Conservation (phyloP, 1,140 invertebrate genomes). For the Sycobia sp. region DNA sequence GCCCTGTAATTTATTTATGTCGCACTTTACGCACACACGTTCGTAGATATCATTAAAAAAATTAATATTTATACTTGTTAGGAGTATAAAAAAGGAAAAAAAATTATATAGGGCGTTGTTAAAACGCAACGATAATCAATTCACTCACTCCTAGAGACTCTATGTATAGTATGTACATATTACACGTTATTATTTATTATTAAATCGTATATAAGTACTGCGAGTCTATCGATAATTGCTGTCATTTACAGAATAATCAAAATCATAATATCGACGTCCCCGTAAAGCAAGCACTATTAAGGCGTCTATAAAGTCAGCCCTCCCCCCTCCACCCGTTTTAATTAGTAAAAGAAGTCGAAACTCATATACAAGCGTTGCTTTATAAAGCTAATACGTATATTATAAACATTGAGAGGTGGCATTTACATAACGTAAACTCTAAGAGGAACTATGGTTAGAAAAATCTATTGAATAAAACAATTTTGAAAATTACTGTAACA, state of each 20-base stretch:
- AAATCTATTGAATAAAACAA: conserved; percentile 4
- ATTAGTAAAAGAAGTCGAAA: conserved; percentile 20
- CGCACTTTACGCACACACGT: conserved; percentile 30
- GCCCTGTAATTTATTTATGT: conserved; percentile 25
- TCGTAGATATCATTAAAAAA: conserved; percentile 18
- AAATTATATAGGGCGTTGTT: no score
- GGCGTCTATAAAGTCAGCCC: not conserved
- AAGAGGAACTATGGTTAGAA: conserved; percentile 8
- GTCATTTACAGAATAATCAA: conserved; percentile 30
- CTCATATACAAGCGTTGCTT: not conserved
- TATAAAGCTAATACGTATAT: conserved; percentile 19
- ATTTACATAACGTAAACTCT: not conserved
- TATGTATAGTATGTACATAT: conserved; percentile 32
- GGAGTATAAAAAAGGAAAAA: conserved; percentile 20
- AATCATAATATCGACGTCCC: conserved; percentile 14
- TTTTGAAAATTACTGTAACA: not conserved
- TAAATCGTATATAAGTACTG: conserved; percentile 6
- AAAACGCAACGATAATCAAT: not conserved
- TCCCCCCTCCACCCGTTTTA: conserved; percentile 16
- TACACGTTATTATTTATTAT: conserved; percentile 13
- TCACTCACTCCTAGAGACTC: conserved; percentile 16
- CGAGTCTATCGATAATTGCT: conserved; percentile 20
- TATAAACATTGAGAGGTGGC: conserved; percentile 3
- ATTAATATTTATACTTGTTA: conserved; percentile 25
- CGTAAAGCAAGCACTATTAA: no score